A percentile compares a stretch with the other conserved stretches of the same genome.
phyloP scores from a whole-genome alignment of 2,888 invertebrate genomes.

The Pyrocoelia pectoralis region DNA sequence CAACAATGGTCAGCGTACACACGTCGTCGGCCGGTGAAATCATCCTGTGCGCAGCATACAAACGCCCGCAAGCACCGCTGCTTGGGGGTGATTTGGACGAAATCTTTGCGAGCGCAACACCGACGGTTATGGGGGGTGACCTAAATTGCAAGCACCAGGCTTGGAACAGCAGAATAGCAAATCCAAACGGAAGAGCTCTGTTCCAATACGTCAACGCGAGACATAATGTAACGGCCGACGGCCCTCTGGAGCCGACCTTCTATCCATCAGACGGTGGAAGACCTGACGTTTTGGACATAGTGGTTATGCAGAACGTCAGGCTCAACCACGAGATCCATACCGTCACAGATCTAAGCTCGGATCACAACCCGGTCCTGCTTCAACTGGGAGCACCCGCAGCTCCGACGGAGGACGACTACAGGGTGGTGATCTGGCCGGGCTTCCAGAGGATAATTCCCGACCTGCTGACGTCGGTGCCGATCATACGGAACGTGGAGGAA shows the following conservation, averaged over 20 bases:
- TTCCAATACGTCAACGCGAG: background rate
- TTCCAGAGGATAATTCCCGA: too few species aligned
- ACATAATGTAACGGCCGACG: background rate
- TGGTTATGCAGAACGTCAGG: background rate
- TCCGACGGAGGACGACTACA: background rate
- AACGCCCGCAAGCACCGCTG: background rate
- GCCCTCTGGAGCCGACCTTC: background rate
- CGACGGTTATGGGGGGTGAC: background rate
- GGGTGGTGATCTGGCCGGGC: too few species aligned
- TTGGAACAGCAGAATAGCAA: background rate
- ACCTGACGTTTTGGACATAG: background rate
- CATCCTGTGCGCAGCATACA: background rate
- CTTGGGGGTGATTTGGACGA: background rate
- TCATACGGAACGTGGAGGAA: too few species aligned
- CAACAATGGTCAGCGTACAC: background rate
- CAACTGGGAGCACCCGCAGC: background rate
- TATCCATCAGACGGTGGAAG: background rate
- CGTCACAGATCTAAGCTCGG: background rate
- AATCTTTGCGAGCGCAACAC: background rate
- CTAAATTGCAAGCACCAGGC: background rate
- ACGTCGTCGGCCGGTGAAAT: background rate
- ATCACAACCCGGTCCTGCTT: background rate
- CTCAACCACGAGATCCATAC: background rate
- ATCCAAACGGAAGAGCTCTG: background rate
- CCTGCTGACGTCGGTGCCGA: too few species aligned